phyloP scores from a whole-genome alignment of 2,113 vertebrate species.

The Rhinopomastus cyanomelas region DNA sequence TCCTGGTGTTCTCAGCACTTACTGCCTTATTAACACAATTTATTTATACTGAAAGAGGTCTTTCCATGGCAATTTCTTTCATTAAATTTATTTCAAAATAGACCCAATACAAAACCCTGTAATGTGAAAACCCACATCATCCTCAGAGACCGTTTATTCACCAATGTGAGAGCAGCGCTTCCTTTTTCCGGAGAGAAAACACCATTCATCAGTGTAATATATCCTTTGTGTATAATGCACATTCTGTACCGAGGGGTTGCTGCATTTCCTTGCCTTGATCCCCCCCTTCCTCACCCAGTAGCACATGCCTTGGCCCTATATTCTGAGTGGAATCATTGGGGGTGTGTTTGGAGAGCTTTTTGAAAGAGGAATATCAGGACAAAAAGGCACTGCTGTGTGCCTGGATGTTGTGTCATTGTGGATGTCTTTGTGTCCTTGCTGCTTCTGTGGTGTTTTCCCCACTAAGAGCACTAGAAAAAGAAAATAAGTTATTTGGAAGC shows the following conservation, averaged over 20 bases:
- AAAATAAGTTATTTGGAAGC: background rate
- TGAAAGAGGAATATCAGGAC: background rate
- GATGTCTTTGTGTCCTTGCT: background rate
- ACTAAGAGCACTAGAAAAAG: background rate
- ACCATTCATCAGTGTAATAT: background rate
- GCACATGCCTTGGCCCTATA: background rate
- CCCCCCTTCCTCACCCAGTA: background rate
- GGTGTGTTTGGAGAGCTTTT: background rate
- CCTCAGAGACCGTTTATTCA: background rate
- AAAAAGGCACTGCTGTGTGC: background rate
- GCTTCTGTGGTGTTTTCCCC: background rate
- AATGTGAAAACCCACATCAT: background rate
- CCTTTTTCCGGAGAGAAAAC: background rate
- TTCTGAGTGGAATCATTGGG: background rate
- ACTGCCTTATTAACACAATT: conserved; percentile 16
- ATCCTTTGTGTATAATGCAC: background rate
- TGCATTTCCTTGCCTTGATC: background rate
- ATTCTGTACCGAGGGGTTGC: background rate
- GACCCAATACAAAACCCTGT: background rate
- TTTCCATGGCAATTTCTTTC: background rate
- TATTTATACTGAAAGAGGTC: background rate
- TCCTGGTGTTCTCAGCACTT: background rate
- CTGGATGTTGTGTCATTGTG: background rate
- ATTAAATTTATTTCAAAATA: background rate
- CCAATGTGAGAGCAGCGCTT: background rate